phyloP scores from a whole-genome alignment of 2,888 invertebrate species.

The Metalampra italica region DNA sequence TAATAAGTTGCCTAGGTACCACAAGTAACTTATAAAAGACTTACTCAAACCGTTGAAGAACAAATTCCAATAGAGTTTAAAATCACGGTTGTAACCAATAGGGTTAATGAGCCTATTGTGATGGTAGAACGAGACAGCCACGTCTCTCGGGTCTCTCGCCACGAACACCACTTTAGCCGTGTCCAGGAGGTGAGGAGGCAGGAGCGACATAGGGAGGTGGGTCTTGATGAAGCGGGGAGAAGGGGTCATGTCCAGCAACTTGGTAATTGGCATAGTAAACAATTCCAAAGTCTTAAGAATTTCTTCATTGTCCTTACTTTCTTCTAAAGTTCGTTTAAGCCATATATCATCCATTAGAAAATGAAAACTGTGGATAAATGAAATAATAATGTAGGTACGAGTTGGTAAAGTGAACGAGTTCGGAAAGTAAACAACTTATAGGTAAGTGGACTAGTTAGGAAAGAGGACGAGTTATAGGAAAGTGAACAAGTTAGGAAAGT shows the following conservation, averaged over 20 bases:
- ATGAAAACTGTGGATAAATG: neutral
- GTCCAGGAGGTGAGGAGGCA: constrained; percentile 45
- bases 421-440: no score
- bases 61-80: neutral
- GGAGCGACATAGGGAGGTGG: constrained; percentile 67
- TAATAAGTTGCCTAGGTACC: neutral
- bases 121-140: constrained; percentile 80
- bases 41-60: neutral
- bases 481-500: no score
- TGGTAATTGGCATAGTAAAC: neutral
- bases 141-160: neutral
- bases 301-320: neutral
- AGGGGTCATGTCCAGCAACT: constrained; percentile 11
- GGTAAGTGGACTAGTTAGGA: no score
- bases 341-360: neutral
- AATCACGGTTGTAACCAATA: neutral
- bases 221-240: constrained; percentile 71
- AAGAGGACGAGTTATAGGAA: no score
- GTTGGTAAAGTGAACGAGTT: no score
- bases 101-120: constrained; percentile 29
- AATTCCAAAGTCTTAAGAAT: neutral
- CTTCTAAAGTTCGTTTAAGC: neutral
- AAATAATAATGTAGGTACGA: no score
- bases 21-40: neutral
- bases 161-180: constrained; percentile 72